Evolutionary conservation across 2,888 invertebrate species (phyloP).

Genomic region (Prosopocoilus inquinatus): DNA sequence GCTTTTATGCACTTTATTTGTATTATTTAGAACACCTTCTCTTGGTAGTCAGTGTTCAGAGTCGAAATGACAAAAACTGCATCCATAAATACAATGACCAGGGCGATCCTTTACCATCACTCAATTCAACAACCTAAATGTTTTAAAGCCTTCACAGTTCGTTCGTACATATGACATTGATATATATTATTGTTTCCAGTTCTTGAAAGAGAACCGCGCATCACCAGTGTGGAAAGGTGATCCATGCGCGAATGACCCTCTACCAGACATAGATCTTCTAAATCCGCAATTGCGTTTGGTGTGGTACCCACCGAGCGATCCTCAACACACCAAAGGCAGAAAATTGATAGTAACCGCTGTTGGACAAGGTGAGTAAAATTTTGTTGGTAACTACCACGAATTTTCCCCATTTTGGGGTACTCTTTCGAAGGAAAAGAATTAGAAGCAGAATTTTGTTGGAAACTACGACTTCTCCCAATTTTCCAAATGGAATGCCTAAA

Average conservation of each 20-base stretch:
- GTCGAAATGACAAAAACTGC: no score
- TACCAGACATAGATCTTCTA: constrained; percentile 38
- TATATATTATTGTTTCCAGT: constrained; percentile 28
- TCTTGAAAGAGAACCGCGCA: constrained; percentile 35
- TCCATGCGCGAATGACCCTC: constrained; percentile 33
- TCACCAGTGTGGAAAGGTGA: constrained; percentile 40
- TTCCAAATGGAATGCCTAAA: no score
- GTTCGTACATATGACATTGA: neutral
- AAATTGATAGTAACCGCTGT: constrained; percentile 40
- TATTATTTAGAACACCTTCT: no score
- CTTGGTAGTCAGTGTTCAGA: no score
- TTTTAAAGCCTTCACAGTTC: no score
- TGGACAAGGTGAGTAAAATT: constrained; percentile 36
- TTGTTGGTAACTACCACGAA: neutral
- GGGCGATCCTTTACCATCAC: no score
- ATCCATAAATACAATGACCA: no score
- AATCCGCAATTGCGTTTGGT: constrained; percentile 36
- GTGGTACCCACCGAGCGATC: constrained; percentile 38
- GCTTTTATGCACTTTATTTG: no score
- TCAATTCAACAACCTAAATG: no score
- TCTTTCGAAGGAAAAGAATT: neutral
- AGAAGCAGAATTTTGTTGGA: neutral
- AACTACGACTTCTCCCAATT: neutral
- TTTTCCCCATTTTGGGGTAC: neutral
- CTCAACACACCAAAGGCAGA: constrained; percentile 27